Base-by-base conservation (phyloP, 2,888 invertebrate species). In the Nomada fucata region DNA sequence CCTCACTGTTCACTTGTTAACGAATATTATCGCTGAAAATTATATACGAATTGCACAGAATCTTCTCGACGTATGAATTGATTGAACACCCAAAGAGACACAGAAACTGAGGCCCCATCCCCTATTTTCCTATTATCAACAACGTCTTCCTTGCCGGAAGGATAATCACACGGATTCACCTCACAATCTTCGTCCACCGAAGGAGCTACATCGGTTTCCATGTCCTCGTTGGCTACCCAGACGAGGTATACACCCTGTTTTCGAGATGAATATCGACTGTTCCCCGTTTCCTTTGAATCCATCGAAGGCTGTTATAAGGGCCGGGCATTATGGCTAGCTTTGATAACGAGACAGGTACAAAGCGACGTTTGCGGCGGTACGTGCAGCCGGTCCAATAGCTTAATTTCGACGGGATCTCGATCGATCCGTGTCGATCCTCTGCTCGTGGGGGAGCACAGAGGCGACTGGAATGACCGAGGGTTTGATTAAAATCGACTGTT, bases 281-380 rank as follows among this genome's bases (percentile, higher is more conserved):
- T 29, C 20, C 18, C 26, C 53, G 44, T 13, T 73, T 75, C 82
- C 84, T 86, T 86, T 86, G 84, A 72, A 79, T 86, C 81, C 83
- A 60, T 73, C 50, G 74, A 68, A 69, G 76, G 53, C 74, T 15
- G 26, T 42, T 26, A 68, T 52, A 26, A 67, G 63, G 60, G 60
- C 23, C 65, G 18, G 26, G 4, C 52, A 81, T 81, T 67, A 29
- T 82, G 36, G 57, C 2, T n/a, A 47, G 68, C 69, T 78, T 74
- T 75, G 83, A 82, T 76, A 71, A 69, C 68, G 55, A 64, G 60
- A 53, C 61, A 60, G 55, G 50, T 67, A 72, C 83, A 78, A 83
- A 82, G 82, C 70, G 50, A 55, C 70, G 70, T 73, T 82, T 70
- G 70, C 29, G 36, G 47, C 15, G 0, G 52, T n/a, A 23, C 53